Evolutionary conservation across 2,113 vertebrate genomes (phyloP).

Genomic region (Engystomops pustulosus): DNA sequence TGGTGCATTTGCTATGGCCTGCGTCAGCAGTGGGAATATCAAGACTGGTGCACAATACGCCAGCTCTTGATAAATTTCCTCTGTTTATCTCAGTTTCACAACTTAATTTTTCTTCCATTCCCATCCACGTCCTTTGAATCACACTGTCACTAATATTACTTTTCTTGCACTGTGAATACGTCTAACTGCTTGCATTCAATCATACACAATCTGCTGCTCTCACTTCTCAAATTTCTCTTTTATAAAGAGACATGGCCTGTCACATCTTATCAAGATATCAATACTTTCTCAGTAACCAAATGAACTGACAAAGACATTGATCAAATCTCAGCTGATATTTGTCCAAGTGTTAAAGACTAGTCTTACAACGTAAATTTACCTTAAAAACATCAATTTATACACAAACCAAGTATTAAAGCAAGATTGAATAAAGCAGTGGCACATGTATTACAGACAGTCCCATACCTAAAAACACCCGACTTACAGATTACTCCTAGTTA

Average conservation of each 20-base stretch:
- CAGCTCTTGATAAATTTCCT: too few species aligned
- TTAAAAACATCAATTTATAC: too few species aligned
- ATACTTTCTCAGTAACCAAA: slow-evolving; percentile 42
- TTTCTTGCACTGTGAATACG: slow-evolving; percentile 33
- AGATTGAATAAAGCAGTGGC: not conserved
- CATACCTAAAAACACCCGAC: too few species aligned
- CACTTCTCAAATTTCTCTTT: slow-evolving; percentile 36
- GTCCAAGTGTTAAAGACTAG: slow-evolving; percentile 15
- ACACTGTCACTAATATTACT: slow-evolving; percentile 33
- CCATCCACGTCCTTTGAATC: not conserved
- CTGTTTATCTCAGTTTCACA: not conserved
- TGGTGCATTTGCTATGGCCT: too few species aligned
- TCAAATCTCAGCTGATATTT: slow-evolving; percentile 19
- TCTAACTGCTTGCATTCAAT: slow-evolving; percentile 34
- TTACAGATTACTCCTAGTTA: too few species aligned
- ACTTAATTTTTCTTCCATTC: not conserved
- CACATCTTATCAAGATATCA: slow-evolving; percentile 44
- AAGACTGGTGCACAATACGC: too few species aligned
- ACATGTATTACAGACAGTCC: not conserved
- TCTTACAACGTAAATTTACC: not conserved
- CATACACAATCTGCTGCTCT: slow-evolving; percentile 35
- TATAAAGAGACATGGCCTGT: slow-evolving; percentile 47
- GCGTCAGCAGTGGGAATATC: too few species aligned
- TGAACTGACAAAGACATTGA: slow-evolving; percentile 43
- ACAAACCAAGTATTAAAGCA: too few species aligned